Evolutionary conservation across 2,888 invertebrate species (phyloP), one percentile per base, ranked within the genome.

Genomic region (Pasiphila rectangulata): DNA sequence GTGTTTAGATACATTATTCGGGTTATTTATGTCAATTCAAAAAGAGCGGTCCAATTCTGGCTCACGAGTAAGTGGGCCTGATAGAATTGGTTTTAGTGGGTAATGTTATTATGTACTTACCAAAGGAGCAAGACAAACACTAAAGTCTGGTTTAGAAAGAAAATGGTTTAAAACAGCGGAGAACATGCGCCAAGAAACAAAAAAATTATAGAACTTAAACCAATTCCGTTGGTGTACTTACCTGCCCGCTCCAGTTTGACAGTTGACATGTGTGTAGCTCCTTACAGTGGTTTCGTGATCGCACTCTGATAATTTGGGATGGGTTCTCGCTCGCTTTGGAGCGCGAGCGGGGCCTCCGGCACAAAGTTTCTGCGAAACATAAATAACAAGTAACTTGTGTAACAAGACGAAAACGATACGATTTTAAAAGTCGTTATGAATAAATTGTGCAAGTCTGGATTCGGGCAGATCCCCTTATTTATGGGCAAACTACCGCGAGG

Each of bases 381-480:
- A 56, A 56, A 56, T 52, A 58, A 54, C 47, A 49, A 46, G 36
- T 48, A 47, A 51, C 44, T 51, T 44, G 38, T 43, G 54, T 51
- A 62, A 55, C 52, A 59, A 64, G 51, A 57, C 53, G 54, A 57
- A 59, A 66, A 56, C 65, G 59, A 58, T 63, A 51, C 53, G 45
- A 51, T 62, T 57, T 39, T 59, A 30, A 56, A 64, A 67, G 61
- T 69, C 65, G 57, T 57, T 54, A 54, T 47, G 56, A 59, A 60
- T 67, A 69, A 69, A 67, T 61, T 59, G 47, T 44, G 39, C 42
- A 50, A 61, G 57, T 50, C 57, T 49, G 59, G 53, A 50, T 54
- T 39, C 44, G 47, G 32, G 50, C 45, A 55, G 59, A 66, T 69
- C 67, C 62, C 59, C 59, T 69, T 75, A 73, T 75, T 74, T 74